Evolutionary conservation across 2,888 invertebrate genomes (phyloP).

Genomic region (Caenorhabditis angaria): DNA sequence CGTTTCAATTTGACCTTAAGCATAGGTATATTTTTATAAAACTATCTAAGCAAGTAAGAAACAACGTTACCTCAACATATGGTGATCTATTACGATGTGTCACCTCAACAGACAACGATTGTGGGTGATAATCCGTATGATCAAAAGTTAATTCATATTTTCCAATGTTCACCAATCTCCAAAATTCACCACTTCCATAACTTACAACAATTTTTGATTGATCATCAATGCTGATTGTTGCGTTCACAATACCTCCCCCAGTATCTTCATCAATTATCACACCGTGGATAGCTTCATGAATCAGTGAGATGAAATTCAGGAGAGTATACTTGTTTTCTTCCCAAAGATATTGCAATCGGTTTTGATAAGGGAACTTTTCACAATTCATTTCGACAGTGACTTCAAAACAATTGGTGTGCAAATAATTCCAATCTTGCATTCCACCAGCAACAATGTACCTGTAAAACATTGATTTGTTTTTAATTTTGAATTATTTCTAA

Average conservation of each 20-base stretch:
- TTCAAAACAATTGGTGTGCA: constrained; percentile 90
- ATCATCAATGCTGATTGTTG: constrained; percentile 81
- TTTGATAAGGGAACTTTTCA: constrained; percentile 84
- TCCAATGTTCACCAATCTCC: constrained; percentile 90
- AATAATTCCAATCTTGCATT: constrained; percentile 99
- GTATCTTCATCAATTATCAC: constrained; percentile 80
- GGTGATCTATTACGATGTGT: constrained; percentile 44
- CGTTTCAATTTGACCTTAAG: constrained; percentile 28
- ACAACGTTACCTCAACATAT: constrained; percentile 10
- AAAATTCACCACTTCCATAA: constrained; percentile 87
- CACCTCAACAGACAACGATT: constrained; percentile 43
- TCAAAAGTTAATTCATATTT: constrained; percentile 77
- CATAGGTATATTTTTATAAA: neutral
- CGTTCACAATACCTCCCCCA: constrained; percentile 80
- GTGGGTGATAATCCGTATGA: constrained; percentile 54
- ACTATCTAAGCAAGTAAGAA: neutral
- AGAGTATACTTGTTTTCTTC: constrained; percentile 86
- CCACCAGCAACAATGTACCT: constrained; percentile 79
- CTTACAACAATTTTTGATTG: constrained; percentile 84
- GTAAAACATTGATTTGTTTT: no score
- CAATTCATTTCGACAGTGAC: constrained; percentile 93
- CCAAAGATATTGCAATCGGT: constrained; percentile 84
- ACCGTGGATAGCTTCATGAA: constrained; percentile 78
- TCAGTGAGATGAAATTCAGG: constrained; percentile 85
- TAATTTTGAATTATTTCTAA: neutral